Conservation (phyloP, 1,140 invertebrate species). For the Chironomus striatipennis region DNA sequence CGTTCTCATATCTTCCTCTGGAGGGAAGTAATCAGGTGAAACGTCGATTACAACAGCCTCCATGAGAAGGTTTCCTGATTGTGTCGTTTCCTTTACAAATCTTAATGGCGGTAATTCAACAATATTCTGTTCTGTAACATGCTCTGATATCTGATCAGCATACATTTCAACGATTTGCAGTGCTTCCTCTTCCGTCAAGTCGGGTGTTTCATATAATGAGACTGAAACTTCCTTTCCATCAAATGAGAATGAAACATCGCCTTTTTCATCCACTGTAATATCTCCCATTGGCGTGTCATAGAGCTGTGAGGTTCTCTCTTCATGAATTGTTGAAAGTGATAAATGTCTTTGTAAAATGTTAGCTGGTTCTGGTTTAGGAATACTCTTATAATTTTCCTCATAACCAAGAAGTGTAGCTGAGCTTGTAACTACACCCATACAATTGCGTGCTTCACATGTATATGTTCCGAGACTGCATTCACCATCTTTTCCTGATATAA, state of each 20-base stretch:
- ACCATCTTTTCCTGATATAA: conserved; percentile 80
- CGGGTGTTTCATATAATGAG: conserved; percentile 82
- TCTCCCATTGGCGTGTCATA: conserved; percentile 71
- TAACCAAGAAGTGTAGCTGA: conserved; percentile 80
- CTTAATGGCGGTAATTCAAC: conserved; percentile 79
- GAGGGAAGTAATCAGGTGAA: conserved; percentile 69
- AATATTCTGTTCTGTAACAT: conserved; percentile 78
- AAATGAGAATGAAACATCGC: conserved; percentile 79
- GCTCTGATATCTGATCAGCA: conserved; percentile 81
- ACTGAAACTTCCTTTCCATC: conserved; percentile 87
- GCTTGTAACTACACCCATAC: conserved; percentile 82
- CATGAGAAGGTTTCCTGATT: conserved; percentile 76
- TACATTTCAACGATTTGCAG: conserved; percentile 89
- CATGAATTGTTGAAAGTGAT: conserved; percentile 80
- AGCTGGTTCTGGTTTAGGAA: conserved; percentile 42
- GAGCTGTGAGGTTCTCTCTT: conserved; percentile 80
- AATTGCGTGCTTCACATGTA: conserved; percentile 86
- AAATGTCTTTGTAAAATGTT: conserved; percentile 59
- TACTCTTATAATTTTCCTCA: conserved; percentile 56
- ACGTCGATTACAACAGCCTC: conserved; percentile 87
- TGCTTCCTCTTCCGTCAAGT: conserved; percentile 84
- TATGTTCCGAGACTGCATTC: conserved; percentile 87
- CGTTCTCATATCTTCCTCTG: conserved; percentile 70
- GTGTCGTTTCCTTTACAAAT: conserved; percentile 81
- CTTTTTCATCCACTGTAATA: conserved; percentile 67